Evolutionary conservation across 1,140 invertebrate genomes (phyloP).

Genomic region (Eupeodes corollae): DNA sequence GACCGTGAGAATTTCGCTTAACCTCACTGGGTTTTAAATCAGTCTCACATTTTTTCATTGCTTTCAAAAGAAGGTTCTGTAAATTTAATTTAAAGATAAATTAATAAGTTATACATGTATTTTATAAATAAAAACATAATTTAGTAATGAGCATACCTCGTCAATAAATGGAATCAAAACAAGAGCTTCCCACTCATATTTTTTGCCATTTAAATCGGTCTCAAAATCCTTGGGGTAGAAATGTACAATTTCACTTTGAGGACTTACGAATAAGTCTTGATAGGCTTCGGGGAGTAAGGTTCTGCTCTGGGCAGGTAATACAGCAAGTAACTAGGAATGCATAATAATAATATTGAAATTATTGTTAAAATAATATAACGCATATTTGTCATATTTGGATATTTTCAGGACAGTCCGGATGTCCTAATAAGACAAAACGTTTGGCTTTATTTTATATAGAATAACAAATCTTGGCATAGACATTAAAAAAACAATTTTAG

Average conservation of each 20-base stretch:
- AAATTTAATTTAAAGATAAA: slow-evolving; percentile 12
- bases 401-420: too few species aligned
- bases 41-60: slow-evolving; percentile 61
- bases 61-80: slow-evolving; percentile 53
- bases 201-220: slow-evolving; percentile 86
- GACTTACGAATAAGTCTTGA: slow-evolving; percentile 69
- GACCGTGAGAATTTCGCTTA: slow-evolving; percentile 69
- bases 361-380: too few species aligned
- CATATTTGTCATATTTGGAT: too few species aligned
- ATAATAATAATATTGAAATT: background rate
- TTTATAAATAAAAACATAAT: slow-evolving; percentile 1
- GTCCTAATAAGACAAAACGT: too few species aligned
- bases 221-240: slow-evolving; percentile 87
- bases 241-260: slow-evolving; percentile 72
- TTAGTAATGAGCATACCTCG: slow-evolving; percentile 48
- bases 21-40: slow-evolving; percentile 60
- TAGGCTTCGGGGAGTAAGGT: slow-evolving; percentile 69
- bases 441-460: too few species aligned
- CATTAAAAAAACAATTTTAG: too few species aligned
- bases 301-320: slow-evolving; percentile 76
- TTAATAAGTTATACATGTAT: slow-evolving; percentile 1
- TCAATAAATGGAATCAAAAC: slow-evolving; percentile 95
- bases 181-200: slow-evolving; percentile 94
- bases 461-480: too few species aligned
- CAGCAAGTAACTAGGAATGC: slow-evolving; percentile 63